Evolutionary conservation across 2,888 invertebrate species (phyloP).

Genomic region (Hydrotaea cyrtoneurina): DNA sequence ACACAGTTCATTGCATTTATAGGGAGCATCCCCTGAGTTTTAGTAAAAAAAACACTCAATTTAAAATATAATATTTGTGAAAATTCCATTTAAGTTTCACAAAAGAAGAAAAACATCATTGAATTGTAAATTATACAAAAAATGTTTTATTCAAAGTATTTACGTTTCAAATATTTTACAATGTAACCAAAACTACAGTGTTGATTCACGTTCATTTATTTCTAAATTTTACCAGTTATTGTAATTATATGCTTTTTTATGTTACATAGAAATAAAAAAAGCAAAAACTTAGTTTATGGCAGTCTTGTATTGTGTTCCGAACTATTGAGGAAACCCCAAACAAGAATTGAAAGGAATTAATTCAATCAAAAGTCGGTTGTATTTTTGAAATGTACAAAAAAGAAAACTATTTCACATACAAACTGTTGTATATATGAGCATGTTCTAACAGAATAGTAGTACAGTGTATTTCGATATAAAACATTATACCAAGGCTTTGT

Average conservation of each 20-base stretch:
- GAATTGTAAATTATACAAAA: constrained; percentile 2
- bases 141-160: constrained; percentile 34
- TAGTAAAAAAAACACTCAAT: no score
- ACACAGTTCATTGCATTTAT: no score
- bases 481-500: not conserved
- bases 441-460: not conserved
- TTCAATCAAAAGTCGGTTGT: constrained; percentile 24
- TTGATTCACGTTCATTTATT: constrained; percentile 16
- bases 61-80: no score
- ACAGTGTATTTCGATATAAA: constrained; percentile 2
- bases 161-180: constrained; percentile 33
- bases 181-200: not conserved
- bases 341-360: constrained; percentile 3
- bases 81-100: no score
- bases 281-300: constrained; percentile 67
- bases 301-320: constrained; percentile 64
- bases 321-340: constrained; percentile 34
- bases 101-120: no score
- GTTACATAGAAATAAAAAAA: constrained; percentile 36
- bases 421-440: not conserved
- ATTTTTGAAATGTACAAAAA: constrained; percentile 52
- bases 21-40: no score
- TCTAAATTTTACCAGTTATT: constrained; percentile 11
- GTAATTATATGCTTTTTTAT: constrained; percentile 21
- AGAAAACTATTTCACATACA: constrained; percentile 25